phyloP scores from a whole-genome alignment of 1,140 invertebrate species.

The Sycophila sp. region DNA sequence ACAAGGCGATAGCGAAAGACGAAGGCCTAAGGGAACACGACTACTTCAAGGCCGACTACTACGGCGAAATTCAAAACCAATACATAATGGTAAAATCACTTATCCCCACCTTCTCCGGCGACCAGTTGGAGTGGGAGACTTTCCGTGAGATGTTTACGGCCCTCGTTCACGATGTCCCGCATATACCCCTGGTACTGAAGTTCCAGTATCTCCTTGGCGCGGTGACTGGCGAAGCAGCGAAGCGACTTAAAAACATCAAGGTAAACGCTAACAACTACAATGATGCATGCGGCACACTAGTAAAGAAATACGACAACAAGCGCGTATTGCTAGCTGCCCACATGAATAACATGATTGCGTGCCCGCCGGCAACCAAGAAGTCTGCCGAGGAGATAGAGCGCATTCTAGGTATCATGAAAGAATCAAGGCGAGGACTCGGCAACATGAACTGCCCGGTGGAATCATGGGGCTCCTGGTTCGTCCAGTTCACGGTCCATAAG shows the following conservation, averaged over 20 bases:
- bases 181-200: background rate
- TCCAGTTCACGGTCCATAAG: background rate
- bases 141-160: background rate
- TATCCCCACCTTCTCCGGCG: too few relatives aligned
- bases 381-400: background rate
- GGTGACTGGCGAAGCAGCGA: background rate
- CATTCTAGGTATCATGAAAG: background rate
- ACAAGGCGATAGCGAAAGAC: too few relatives aligned
- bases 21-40: too few relatives aligned
- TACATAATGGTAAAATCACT: too few relatives aligned
- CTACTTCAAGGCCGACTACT: too few relatives aligned
- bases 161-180: background rate
- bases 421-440: background rate
- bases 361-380: background rate
- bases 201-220: background rate
- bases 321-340: background rate
- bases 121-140: background rate
- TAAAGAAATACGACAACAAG: background rate
- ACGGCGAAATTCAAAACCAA: constrained; percentile 8
- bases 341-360: background rate
- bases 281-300: background rate
- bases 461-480: background rate
- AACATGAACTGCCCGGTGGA: background rate
- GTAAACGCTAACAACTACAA: background rate
- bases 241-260: background rate